Conservation (phyloP, 2,888 invertebrate species). For the Limnephilus rhombicus region DNA sequence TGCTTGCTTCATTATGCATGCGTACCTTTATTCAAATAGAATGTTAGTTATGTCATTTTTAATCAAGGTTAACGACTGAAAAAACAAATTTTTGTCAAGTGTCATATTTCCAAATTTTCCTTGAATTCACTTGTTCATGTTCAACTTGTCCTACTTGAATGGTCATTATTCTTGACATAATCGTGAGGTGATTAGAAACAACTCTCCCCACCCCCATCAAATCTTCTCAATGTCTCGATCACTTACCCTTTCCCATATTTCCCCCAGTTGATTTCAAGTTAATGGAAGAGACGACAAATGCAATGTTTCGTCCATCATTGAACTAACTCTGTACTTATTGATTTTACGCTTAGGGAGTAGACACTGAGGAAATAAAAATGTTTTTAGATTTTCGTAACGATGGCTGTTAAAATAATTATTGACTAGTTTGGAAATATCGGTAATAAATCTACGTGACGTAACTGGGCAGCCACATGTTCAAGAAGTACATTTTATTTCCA, state of each 20-base stretch:
- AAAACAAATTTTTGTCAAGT: neutral
- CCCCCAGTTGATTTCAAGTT: neutral
- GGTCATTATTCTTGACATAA: neutral
- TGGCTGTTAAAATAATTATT: constrained; percentile 3
- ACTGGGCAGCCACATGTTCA: neutral
- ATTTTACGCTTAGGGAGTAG: neutral
- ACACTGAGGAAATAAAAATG: neutral
- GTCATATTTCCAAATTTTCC: neutral
- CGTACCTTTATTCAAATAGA: neutral
- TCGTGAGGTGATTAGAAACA: neutral
- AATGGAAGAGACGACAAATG: neutral
- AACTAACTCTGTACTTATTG: neutral
- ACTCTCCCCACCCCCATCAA: neutral
- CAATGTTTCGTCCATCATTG: neutral
- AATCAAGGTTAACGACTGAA: neutral
- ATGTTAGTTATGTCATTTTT: neutral
- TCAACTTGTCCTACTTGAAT: neutral
- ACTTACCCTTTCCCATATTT: neutral
- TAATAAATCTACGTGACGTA: neutral
- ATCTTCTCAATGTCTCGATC: neutral
- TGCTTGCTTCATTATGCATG: neutral
- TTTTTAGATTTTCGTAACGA: neutral
- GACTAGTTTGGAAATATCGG: neutral
- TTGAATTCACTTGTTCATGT: neutral
- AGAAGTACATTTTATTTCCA: neutral